Base-by-base conservation (phyloP, 2,888 invertebrate species). In the Calameuta pallipes region DNA sequence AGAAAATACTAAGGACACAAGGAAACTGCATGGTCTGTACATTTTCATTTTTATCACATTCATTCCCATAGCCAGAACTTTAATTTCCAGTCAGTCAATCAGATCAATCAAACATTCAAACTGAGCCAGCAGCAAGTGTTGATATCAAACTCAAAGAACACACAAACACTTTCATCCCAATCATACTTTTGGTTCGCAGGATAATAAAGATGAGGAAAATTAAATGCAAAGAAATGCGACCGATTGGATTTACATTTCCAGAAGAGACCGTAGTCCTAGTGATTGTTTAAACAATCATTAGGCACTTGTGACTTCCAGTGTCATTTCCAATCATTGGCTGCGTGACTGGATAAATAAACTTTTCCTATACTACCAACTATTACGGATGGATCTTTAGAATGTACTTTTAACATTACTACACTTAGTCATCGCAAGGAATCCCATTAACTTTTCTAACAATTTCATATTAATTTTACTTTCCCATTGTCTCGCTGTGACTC, bases 171-270 rank as follows among this genome's bases (percentile, higher is more conserved):
- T 23, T 56, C 23, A 1, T 56, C 56, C 69, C 36, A 73, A 75
- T 79, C 77, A 71, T 35, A 9, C 23, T 23, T 23, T 23, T 56
- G 23, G 6, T 56, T 56, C 23, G 74, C 69, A 35, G 15, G 37
- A 76, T 35, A 79, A 74, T 41, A 74, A 75, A 33, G 36, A 56
- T 31, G 78, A 79, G 76, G 76, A 74, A 70, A 80, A 73, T 80
- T 82, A 82, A 82, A 82, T 82, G 82, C 82, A 80, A 75, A 79
- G 74, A 82, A 80, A 82, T 82, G 81, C 80, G 79, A 78, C 56
- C 78, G 77, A 77, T 81, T 78, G 77, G 77, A 74, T 75, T 75
- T 68, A 73, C 78, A 74, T 78, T 79, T 77, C 80, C 69, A 80
- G 76, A 75, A 76, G 76, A 80, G 77, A 77, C 31, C 73, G 73